Conservation (phyloP, 2,888 invertebrate species). For the Anagyrus pseudococci region DNA sequence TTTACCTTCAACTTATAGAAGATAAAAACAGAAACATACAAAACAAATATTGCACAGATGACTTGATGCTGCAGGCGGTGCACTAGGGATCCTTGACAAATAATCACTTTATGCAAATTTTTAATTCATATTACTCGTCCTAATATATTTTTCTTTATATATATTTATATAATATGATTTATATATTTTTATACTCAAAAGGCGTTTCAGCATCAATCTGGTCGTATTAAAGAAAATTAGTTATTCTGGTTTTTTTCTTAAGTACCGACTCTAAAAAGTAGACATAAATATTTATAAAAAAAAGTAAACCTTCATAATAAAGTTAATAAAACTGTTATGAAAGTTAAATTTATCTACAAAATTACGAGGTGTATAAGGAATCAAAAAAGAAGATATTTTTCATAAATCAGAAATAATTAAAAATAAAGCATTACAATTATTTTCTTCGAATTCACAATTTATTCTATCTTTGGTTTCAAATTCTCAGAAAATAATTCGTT, state of each 20-base stretch:
- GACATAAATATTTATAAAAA: constrained; percentile 27
- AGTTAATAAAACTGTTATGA: constrained; percentile 24
- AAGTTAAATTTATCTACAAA: constrained; percentile 30
- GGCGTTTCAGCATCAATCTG: constrained; percentile 19
- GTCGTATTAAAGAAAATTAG: neutral
- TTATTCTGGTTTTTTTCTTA: constrained; percentile 3
- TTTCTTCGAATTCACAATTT: constrained; percentile 28
- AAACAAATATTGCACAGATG: constrained; percentile 53
- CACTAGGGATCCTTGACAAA: constrained; percentile 30
- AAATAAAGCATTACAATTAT: constrained; percentile 23
- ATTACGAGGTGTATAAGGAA: constrained; percentile 8
- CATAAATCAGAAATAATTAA: constrained; percentile 3
- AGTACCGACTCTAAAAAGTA: constrained; percentile 30
- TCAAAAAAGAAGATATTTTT: constrained; percentile 18
- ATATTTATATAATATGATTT: constrained; percentile 37
- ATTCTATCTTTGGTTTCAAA: constrained; percentile 33
- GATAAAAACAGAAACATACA: constrained; percentile 26
- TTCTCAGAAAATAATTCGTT: constrained; percentile 31
- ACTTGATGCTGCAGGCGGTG: constrained; percentile 49
- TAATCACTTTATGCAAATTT: constrained; percentile 28
- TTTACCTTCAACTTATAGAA: constrained; percentile 23
- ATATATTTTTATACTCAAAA: constrained; percentile 23
- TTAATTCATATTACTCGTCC: constrained; percentile 21
- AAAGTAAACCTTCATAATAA: constrained; percentile 4
- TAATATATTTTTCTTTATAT: constrained; percentile 38